Base-by-base conservation (phyloP, 2,888 invertebrate genomes). In the Athalia circularis region DNA sequence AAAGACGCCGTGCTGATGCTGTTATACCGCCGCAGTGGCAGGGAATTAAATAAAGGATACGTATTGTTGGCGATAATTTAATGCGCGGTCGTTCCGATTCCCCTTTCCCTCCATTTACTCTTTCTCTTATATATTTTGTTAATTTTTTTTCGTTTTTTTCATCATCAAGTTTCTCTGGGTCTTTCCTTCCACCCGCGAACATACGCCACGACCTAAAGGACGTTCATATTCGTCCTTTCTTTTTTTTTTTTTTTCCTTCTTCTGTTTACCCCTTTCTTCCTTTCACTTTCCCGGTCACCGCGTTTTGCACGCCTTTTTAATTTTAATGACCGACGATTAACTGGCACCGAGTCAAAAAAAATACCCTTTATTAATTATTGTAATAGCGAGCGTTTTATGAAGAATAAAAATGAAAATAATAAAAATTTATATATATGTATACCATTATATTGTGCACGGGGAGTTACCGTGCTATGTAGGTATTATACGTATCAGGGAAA, bases 21-120 rank as follows among this genome's bases (percentile, higher is more conserved):
- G 54, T 54, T 54, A 3, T 11, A 29, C 9, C 9, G 1, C 54
- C 80, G 80, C 77, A 78, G 78, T 76, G 83, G 82, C 82, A 83
- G 83, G 82, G 83, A 86, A 85, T 85, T 83, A 83, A 86, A 85
- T 83, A 82, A 84, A 83, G 83, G 85, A 85, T 84, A 84, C 83
- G 87, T 84, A 85, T 87, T 87, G 86, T 87, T 83, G 81, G 81
- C 82, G 83, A 75, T 85, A 83, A 85, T 84, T 82, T 85, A 82
- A 85, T 83, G 83, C 81, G 76, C 59, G 29, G 29, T 29, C 29
- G 29, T 29, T 29, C 29, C 29, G 2, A 29, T 45, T 59, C 13
- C 15, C 62, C 62, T 9, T 29, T 15, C 15, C 62, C 65, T 11
- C 45, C 45, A 13, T 29, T 29, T 29, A 29, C 29, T 29, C 29